Percentiles rank a stretch among this genome's conserved stretches.
These are phyloP conservation scores for Aphaenogaster ashmeadi DNA, from an alignment of 1,140 invertebrate species.

Conservation along the genomic window DNA sequence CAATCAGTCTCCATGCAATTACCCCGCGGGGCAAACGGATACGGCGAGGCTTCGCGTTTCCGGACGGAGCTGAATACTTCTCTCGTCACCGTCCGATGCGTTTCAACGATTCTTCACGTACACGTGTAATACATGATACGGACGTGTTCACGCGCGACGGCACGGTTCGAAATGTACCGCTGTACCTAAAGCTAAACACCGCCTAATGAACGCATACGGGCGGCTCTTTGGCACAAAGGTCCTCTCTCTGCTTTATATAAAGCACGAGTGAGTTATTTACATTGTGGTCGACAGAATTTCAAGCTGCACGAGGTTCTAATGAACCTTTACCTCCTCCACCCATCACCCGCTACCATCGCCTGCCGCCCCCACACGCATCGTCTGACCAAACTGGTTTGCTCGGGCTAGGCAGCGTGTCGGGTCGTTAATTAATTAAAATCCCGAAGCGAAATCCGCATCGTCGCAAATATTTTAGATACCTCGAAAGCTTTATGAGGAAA, in stretches of 20 bases:
- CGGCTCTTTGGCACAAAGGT: conserved; percentile 83
- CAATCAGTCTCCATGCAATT: conserved; percentile 58
- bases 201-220: conserved; percentile 84
- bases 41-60: conserved; percentile 33
- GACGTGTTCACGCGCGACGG: background rate
- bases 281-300: conserved; percentile 82
- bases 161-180: conserved; percentile 35
- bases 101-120: conserved; percentile 61
- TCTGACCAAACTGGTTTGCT: conserved; percentile 36
- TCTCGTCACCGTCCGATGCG: conserved; percentile 40
- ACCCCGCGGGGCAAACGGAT: conserved; percentile 39
- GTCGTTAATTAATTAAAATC: conserved; percentile 77
- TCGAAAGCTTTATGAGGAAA: conserved; percentile 51
- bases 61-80: conserved; percentile 19
- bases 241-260: conserved; percentile 77
- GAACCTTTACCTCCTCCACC: conserved; percentile 72
- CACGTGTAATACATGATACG: background rate
- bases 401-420: conserved; percentile 29
- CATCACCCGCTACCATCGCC: background rate
- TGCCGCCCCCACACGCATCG: conserved; percentile 7
- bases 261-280: conserved; percentile 79
- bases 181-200: conserved; percentile 79
- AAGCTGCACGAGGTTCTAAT: conserved; percentile 75
- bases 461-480: conserved; percentile 68
- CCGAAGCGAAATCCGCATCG: conserved; percentile 60